Evolutionary conservation across 2,888 invertebrate species (phyloP).

Genomic region (Hemistola chrysoprasaria): DNA sequence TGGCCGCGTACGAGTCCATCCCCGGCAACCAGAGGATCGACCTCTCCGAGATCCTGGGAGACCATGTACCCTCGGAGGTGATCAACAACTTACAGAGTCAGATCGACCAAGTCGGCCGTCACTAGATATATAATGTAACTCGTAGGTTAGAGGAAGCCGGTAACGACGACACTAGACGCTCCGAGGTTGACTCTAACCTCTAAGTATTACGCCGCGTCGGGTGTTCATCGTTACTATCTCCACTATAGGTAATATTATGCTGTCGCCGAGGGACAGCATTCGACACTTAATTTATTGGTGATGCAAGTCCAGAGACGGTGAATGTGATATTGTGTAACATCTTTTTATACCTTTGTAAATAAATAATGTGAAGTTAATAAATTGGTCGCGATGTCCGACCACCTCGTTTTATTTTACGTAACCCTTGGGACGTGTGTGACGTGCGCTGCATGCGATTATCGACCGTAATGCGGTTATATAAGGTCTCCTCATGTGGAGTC

Average conservation of each 20-base stretch:
- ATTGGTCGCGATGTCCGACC: slow-evolving; percentile 53
- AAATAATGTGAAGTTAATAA: slow-evolving; percentile 60
- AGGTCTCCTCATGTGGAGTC: slow-evolving; percentile 26
- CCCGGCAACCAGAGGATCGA: slow-evolving; percentile 93
- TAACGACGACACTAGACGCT: too few species aligned
- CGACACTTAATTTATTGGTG: slow-evolving; percentile 64
- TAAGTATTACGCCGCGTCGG: slow-evolving; percentile 7
- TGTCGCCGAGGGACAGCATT: slow-evolving; percentile 8
- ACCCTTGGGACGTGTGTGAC: slow-evolving; percentile 37
- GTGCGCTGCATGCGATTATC: slow-evolving; percentile 30
- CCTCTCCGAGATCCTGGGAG: slow-evolving; percentile 91
- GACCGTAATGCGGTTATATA: slow-evolving; percentile 33
- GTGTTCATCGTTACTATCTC: slow-evolving; percentile 24
- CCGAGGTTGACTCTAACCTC: slow-evolving; percentile 3
- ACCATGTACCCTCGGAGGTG: slow-evolving; percentile 93
- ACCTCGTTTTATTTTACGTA: slow-evolving; percentile 55
- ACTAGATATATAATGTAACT: slow-evolving; percentile 41
- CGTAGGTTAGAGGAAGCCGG: slow-evolving; percentile 12
- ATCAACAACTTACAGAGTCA: slow-evolving; percentile 93
- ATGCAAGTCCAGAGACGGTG: slow-evolving; percentile 61
- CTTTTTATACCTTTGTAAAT: slow-evolving; percentile 74
- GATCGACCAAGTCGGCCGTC: slow-evolving; percentile 91
- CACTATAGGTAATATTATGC: slow-evolving; percentile 1
- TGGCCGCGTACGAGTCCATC: slow-evolving; percentile 93
- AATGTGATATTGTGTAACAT: slow-evolving; percentile 75